Conservation (phyloP, 2,888 invertebrate species). For the Apodemia mormo region DNA sequence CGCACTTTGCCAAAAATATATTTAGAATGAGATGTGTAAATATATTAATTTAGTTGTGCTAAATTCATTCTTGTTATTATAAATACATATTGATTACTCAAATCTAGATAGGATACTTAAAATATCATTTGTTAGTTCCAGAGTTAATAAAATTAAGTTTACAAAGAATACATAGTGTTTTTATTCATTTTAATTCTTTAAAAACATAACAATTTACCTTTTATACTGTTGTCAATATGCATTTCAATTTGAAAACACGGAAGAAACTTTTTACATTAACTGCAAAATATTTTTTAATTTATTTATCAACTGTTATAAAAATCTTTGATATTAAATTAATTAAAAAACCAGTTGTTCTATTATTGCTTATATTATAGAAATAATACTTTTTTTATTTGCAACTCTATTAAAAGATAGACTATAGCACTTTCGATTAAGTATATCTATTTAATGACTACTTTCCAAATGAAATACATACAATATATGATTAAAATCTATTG, state of each 20-base stretch:
- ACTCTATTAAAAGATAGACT: too few relatives aligned
- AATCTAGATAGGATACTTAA: conserved; percentile 79
- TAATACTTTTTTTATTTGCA: neutral
- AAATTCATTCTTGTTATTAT: conserved; percentile 75
- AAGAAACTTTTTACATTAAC: neutral
- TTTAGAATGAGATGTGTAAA: conserved; percentile 33
- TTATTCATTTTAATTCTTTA: conserved; percentile 43
- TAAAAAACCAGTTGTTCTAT: neutral
- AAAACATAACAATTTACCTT: too few relatives aligned
- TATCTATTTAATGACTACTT: too few relatives aligned
- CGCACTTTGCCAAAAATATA: conserved; percentile 47
- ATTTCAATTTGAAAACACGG: neutral
- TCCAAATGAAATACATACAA: too few relatives aligned
- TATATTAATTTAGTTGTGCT: conserved; percentile 48
- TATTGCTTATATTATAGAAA: neutral
- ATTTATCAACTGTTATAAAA: neutral
- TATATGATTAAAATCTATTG: too few relatives aligned
- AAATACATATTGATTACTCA: conserved; percentile 76
- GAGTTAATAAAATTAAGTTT: conserved; percentile 81
- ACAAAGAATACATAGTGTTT: conserved; percentile 55
- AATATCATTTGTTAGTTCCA: conserved; percentile 78
- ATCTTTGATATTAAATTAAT: neutral
- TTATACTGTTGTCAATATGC: neutral
- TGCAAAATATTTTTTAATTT: neutral
- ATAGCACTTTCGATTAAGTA: too few relatives aligned